Evolutionary conservation across 2,888 invertebrate species (phyloP), one percentile per base, ranked within the genome.

Genomic region (Eumerus sabulonum): DNA sequence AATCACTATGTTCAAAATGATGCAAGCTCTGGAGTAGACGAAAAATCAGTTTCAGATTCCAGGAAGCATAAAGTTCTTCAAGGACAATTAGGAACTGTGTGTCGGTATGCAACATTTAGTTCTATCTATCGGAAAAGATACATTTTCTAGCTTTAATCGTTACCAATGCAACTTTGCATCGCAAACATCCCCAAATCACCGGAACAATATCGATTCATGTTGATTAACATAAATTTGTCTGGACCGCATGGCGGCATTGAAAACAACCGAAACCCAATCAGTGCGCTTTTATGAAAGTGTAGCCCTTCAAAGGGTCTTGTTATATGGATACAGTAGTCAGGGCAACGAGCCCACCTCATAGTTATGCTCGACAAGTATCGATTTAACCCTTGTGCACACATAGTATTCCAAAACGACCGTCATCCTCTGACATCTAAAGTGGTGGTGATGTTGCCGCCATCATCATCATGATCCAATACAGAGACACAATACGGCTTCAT

Each of bases 171-270:
- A n/a, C n/a, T 27, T 27, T 27, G 27, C 27, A 7, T 27, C n/a
- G 27, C 27, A 27, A 27, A 27, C 27, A 4, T 27, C 27, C 44
- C 44, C 44, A 38, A 66, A 40, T 53, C 40, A 63, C 42, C 48
- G 36, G 35, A 47, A 47, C 27, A 83, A 84, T 84, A 85, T 85
- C 85, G 85, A 85, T 86, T 86, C 83, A 85, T 82, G 85, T 86
- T 86, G 86, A 85, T 86, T 85, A 85, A 85, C 86, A 86, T 86
- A 85, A 86, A 85, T 86, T 27, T 85, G 85, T 86, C 85, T 85
- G 85, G 84, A 85, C 85, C 86, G 82, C 86, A 85, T 77, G 82
- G 84, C 82, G 85, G 60, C 66, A 64, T 66, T 14, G n/a, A 51
- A 68, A 51, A 42, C 51, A 81, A 60, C 64, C 47, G 14, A 70